Conservation (phyloP, 2,888 invertebrate genomes). For the Trachelus iudaicus region DNA sequence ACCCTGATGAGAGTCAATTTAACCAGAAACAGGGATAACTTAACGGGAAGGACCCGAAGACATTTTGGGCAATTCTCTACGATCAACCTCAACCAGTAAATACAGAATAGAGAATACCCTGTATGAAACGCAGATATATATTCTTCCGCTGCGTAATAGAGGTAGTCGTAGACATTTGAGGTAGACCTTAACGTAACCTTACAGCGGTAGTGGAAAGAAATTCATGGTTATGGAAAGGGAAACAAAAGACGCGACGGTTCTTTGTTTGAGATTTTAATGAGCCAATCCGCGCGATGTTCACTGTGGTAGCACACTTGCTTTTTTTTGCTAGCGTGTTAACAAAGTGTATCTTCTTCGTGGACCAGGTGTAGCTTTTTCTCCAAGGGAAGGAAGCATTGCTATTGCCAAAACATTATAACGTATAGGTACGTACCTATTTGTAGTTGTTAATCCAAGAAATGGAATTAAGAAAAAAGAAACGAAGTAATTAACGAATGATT, state of each 20-base stretch:
- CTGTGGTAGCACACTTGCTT: neutral
- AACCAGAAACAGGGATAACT: neutral
- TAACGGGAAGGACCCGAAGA: neutral
- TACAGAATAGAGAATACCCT: neutral
- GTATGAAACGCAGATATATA: neutral
- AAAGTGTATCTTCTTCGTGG: neutral
- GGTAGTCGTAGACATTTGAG: neutral
- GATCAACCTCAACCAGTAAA: neutral
- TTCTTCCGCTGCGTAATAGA: neutral
- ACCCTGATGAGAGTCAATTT: constrained; percentile 44
- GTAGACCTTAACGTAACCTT: neutral
- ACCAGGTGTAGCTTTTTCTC: constrained; percentile 5
- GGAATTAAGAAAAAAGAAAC: neutral
- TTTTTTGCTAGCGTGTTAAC: neutral
- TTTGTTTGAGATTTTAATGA: neutral
- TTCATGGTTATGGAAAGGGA: neutral
- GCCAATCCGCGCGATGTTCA: neutral
- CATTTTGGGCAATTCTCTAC: neutral
- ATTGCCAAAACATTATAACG: constrained; percentile 36
- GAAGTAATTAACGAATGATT: neutral
- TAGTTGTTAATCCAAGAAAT: constrained; percentile 4
- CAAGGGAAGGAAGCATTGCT: constrained; percentile 18
- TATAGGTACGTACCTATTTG: neutral
- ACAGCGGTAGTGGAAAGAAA: neutral
- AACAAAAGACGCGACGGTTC: neutral